A percentile compares a stretch with the other conserved stretches of the same genome.
These are phyloP conservation scores for Polyommatus iphigenia DNA, from an alignment of 2,888 invertebrate species.

Conservation along the genomic window DNA sequence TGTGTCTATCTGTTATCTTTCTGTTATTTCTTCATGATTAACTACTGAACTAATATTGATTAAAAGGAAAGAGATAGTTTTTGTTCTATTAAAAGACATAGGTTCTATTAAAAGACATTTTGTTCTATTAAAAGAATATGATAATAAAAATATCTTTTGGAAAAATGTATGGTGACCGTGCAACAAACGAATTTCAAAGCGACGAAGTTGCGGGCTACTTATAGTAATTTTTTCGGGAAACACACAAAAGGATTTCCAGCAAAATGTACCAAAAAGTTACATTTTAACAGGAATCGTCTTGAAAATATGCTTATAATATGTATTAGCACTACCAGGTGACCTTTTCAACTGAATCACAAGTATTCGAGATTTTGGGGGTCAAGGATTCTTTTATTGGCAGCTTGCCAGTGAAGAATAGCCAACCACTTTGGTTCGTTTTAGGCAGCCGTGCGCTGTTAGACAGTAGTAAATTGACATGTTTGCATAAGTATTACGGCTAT, in stretches of 20 bases:
- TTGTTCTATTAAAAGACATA: too few relatives aligned
- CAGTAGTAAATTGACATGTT: constrained; percentile 29
- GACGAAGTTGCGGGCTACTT: too few relatives aligned
- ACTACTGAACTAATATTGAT: too few relatives aligned
- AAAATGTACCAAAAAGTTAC: neutral
- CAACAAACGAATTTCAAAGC: too few relatives aligned
- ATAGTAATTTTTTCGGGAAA: neutral
- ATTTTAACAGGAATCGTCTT: neutral
- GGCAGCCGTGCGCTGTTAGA: constrained; percentile 18
- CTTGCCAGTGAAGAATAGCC: constrained; percentile 24
- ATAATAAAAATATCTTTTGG: too few relatives aligned
- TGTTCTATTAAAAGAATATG: too few relatives aligned
- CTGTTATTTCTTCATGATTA: too few relatives aligned
- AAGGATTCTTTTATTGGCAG: constrained; percentile 25
- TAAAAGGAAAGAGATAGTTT: too few relatives aligned
- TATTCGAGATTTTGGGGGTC: constrained; percentile 23
- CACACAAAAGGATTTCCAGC: neutral
- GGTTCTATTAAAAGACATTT: too few relatives aligned
- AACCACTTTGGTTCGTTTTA: constrained; percentile 21
- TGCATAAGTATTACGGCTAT: constrained; percentile 26
- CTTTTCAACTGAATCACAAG: constrained; percentile 12
- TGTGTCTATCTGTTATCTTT: neutral
- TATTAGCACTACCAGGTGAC: constrained; percentile 18
- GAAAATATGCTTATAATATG: neutral
- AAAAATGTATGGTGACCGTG: too few relatives aligned